Evolutionary conservation across 2,113 vertebrate species (phyloP).

Genomic region (Colossoma macropomum): DNA sequence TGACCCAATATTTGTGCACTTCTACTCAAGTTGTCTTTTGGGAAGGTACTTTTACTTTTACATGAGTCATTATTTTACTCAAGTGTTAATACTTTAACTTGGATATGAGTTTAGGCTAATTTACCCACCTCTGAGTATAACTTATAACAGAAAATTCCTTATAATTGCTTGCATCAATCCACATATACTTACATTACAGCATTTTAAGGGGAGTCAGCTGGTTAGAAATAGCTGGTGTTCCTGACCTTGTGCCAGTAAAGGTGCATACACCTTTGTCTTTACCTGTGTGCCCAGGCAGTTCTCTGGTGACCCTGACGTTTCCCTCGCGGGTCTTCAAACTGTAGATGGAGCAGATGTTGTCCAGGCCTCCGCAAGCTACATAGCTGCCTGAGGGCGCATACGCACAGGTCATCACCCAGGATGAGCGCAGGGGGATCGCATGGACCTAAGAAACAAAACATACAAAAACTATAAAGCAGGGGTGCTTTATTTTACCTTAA

Average conservation of each 20-base stretch:
- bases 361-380: conserved; percentile 86
- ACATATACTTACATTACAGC: too few relatives aligned
- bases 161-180: too few relatives aligned
- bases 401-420: conserved; percentile 90
- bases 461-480: background rate
- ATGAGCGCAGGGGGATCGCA: conserved; percentile 90
- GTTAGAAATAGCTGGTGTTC: background rate
- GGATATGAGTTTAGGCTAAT: too few relatives aligned
- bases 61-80: too few relatives aligned
- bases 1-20: too few relatives aligned
- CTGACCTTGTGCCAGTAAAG: background rate
- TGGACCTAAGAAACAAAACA: conserved; percentile 82
- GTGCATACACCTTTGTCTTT: conserved; percentile 4
- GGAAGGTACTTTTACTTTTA: too few relatives aligned
- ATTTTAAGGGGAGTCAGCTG: background rate
- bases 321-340: conserved; percentile 88
- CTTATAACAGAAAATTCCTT: too few relatives aligned
- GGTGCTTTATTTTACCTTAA: too few relatives aligned
- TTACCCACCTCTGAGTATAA: too few relatives aligned
- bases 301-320: conserved; percentile 85
- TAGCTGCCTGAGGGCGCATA: conserved; percentile 88
- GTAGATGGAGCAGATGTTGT: conserved; percentile 92
- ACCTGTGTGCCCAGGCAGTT: conserved; percentile 87
- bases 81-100: too few relatives aligned
- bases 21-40: too few relatives aligned